phyloP scores from a whole-genome alignment of 2,797 vertebrate species.

The Amniataba percoides region DNA sequence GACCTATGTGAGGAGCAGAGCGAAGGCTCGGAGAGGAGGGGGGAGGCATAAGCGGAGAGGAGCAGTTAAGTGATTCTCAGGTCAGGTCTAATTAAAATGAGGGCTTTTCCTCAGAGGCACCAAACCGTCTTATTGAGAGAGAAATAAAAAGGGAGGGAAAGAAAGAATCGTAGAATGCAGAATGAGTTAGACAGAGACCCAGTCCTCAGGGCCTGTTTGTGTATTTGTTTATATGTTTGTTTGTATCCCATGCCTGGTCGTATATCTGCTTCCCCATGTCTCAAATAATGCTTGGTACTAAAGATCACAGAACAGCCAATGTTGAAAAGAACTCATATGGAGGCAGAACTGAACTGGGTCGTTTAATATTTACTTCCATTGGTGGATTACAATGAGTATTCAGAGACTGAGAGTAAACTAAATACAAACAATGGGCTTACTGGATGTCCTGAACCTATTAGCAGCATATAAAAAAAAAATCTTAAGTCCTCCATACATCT shows the following conservation, averaged over 20 bases:
- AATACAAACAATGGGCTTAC: constrained; percentile 34
- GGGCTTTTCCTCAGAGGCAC: constrained; percentile 83
- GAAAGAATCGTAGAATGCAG: constrained; percentile 69
- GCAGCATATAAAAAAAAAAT: constrained; percentile 19
- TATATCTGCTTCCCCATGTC: constrained; percentile 59
- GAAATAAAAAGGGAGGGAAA: constrained; percentile 75
- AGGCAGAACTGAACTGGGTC: constrained; percentile 44
- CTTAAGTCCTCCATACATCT: constrained; percentile 55
- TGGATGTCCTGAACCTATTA: constrained; percentile 57
- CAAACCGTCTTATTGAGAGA: constrained; percentile 77
- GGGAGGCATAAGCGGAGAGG: constrained; percentile 70
- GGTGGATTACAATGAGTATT: constrained; percentile 40
- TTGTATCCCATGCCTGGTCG: constrained; percentile 59
- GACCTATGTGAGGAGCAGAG: constrained; percentile 85
- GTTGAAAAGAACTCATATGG: constrained; percentile 49
- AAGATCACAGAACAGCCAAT: constrained; percentile 55
- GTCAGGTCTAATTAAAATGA: constrained; percentile 87
- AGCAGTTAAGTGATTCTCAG: constrained; percentile 87
- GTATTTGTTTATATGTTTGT: constrained; percentile 69
- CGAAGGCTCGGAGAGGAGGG: constrained; percentile 72
- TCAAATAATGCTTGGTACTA: constrained; percentile 49
- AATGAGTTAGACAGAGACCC: constrained; percentile 68
- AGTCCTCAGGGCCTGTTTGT: constrained; percentile 66
- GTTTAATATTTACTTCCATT: constrained; percentile 61
- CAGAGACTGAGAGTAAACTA: constrained; percentile 29